phyloP scores from a whole-genome alignment of 1,140 invertebrate species.

The Homalodisca vitripennis region DNA sequence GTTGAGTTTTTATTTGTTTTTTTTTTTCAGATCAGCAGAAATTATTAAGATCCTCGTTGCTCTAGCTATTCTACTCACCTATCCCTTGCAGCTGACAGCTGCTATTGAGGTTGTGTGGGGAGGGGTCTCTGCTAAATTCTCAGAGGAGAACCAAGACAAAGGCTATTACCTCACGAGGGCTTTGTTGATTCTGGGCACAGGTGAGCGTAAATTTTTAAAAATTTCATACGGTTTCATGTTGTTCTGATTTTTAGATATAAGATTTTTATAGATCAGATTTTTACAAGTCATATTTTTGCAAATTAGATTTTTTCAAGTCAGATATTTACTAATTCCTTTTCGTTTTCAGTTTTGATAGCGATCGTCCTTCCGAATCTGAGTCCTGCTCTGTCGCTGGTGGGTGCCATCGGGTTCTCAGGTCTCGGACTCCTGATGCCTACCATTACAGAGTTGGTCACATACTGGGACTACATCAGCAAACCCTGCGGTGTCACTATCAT shows the following conservation, averaged over 20 bases:
- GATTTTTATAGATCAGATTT: too few species aligned
- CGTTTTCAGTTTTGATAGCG: too few species aligned
- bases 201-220: too few species aligned
- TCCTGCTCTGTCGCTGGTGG: conserved; percentile 63
- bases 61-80: conserved; percentile 86
- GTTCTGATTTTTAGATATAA: too few species aligned
- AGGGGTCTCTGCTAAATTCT: conserved; percentile 35
- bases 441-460: conserved; percentile 53
- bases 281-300: too few species aligned
- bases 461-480: conserved; percentile 30
- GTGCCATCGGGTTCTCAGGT: conserved; percentile 60
- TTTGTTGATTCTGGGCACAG: conserved; percentile 53
- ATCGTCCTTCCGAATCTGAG: conserved; percentile 59
- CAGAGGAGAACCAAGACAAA: conserved; percentile 55
- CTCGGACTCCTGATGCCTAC: conserved; percentile 64
- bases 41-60: conserved; percentile 82
- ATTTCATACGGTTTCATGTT: too few species aligned
- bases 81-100: conserved; percentile 70
- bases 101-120: conserved; percentile 38
- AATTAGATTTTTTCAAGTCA: too few species aligned
- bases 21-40: conserved; percentile 71
- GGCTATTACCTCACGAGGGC: conserved; percentile 65
- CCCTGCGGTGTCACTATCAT: conserved; percentile 29
- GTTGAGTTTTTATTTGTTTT: too few species aligned
- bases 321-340: too few species aligned